phyloP scores from a whole-genome alignment of 2,113 vertebrate species.

The Spheniscus mendiculus region DNA sequence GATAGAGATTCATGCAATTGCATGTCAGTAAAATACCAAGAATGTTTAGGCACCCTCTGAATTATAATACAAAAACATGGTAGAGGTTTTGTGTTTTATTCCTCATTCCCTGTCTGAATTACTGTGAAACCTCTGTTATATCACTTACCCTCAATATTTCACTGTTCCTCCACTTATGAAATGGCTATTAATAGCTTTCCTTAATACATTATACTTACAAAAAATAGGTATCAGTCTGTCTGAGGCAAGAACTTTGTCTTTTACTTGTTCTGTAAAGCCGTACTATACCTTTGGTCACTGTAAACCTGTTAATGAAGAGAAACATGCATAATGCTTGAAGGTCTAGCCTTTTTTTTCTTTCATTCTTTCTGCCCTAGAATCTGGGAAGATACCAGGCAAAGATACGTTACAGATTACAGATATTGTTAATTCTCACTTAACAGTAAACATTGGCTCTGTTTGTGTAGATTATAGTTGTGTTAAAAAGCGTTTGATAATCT shows the following conservation, averaged over 20 bases:
- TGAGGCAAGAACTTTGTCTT: not conserved
- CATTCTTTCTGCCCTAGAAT: not conserved
- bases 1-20: not conserved
- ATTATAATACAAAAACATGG: not conserved
- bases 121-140: not conserved
- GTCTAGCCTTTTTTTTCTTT: not conserved
- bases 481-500: not conserved
- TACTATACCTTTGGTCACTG: not conserved
- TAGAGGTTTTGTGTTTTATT: not conserved
- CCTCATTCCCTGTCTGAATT: not conserved
- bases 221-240: not conserved
- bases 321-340: not conserved
- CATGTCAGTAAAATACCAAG: not conserved
- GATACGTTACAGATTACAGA: not conserved
- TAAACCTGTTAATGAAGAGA: not conserved
- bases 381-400: not conserved
- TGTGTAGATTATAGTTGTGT: not conserved
- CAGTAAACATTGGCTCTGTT: not conserved
- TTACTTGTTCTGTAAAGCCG: not conserved
- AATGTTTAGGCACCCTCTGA: not conserved
- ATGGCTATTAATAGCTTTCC: not conserved
- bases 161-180: not conserved
- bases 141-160: not conserved
- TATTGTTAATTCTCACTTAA: not conserved
- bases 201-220: not conserved